phyloP scores from a whole-genome alignment of 2,888 invertebrate genomes.

The Nephrotoma appendiculata region DNA sequence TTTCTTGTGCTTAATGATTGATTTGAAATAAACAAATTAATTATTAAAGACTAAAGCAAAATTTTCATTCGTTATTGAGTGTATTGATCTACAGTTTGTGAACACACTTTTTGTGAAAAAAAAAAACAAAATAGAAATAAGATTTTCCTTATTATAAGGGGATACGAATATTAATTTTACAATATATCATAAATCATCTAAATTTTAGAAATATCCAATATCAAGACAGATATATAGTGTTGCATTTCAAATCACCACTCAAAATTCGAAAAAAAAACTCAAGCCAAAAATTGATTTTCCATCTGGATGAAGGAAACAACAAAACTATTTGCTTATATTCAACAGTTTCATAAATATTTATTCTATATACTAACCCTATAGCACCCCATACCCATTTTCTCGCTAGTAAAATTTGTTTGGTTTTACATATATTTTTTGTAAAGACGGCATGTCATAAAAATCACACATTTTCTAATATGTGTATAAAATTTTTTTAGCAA shows the following conservation, averaged over 20 bases:
- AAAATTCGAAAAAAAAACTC: background rate
- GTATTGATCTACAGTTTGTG: too few relatives aligned
- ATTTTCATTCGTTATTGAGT: too few relatives aligned
- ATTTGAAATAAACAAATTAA: too few relatives aligned
- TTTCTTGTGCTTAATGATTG: too few relatives aligned
- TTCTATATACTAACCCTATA: background rate
- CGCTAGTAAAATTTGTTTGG: background rate
- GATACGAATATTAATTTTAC: too few relatives aligned
- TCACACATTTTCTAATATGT: background rate
- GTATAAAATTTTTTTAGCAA: background rate
- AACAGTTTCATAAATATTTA: background rate
- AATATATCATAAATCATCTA: too few relatives aligned
- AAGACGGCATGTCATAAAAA: background rate
- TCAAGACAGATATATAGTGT: background rate
- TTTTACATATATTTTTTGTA: background rate
- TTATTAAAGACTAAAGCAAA: too few relatives aligned
- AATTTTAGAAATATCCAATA: background rate
- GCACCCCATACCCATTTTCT: background rate
- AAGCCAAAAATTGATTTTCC: background rate
- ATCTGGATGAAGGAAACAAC: background rate
- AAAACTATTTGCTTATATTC: background rate
- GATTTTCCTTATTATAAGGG: too few relatives aligned
- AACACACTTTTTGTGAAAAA: too few relatives aligned
- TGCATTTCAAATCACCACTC: background rate
- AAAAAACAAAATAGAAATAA: too few relatives aligned